Percentiles rank a stretch among this genome's conserved stretches.
Conservation (phyloP, 2,888 invertebrate genomes). For the Hymenopus coronatus region DNA sequence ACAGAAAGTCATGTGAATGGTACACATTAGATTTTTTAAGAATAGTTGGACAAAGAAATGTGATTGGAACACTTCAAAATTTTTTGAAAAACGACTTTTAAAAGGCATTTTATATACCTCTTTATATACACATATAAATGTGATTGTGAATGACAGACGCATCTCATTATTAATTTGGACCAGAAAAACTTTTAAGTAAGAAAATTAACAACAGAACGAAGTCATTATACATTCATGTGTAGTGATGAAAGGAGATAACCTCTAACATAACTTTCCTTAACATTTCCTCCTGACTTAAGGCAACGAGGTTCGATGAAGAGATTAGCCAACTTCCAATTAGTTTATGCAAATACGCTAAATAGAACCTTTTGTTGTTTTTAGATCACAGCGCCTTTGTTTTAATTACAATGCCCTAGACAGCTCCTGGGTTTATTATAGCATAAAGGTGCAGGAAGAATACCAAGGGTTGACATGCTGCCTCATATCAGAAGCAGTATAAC, state of each 20-base stretch:
- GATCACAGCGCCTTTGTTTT: not conserved
- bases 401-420: not conserved
- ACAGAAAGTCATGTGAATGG: too few species aligned
- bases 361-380: not conserved
- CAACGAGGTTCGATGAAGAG: not conserved
- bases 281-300: not conserved
- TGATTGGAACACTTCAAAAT: too few species aligned
- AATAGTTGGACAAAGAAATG: too few species aligned
- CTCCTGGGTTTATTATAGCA: not conserved
- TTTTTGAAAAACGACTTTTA: too few species aligned
- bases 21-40: too few species aligned
- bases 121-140: too few species aligned
- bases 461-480: not conserved
- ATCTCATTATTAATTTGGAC: too few species aligned
- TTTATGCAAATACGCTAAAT: not conserved
- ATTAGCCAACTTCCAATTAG: not conserved
- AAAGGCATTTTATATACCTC: too few species aligned
- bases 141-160: too few species aligned
- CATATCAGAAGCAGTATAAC: not conserved
- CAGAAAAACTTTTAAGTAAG: too few species aligned
- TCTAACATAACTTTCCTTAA: not conserved
- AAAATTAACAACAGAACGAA: not conserved
- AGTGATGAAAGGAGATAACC: too few species aligned
- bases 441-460: not conserved
- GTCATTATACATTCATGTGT: not conserved